Conservation (phyloP, 2,888 invertebrate genomes). For the Calameuta filiformis region DNA sequence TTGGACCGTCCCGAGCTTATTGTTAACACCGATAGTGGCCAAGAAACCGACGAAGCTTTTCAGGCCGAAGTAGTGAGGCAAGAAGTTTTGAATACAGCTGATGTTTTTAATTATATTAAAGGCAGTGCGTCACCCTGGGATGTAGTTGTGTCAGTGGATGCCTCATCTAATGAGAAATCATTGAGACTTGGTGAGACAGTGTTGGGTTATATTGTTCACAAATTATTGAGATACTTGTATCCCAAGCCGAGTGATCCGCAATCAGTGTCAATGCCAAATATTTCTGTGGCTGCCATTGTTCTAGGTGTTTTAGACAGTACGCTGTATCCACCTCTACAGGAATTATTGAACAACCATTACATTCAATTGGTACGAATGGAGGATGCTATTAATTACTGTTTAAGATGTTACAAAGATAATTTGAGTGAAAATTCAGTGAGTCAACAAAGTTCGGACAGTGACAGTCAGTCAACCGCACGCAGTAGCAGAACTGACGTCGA, state of each 20-base stretch:
- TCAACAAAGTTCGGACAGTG: neutral
- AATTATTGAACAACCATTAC: conserved; percentile 62
- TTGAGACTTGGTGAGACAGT: conserved; percentile 63
- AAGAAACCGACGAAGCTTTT: conserved; percentile 63
- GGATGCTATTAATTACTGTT: conserved; percentile 71
- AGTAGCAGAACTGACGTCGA: conserved; percentile 8
- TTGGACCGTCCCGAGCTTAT: conserved; percentile 65
- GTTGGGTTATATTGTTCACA: conserved; percentile 70
- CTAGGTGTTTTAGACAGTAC: conserved; percentile 66
- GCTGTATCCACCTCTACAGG: conserved; percentile 63
- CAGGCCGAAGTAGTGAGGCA: conserved; percentile 69
- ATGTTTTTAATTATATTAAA: conserved; percentile 70
- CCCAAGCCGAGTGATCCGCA: conserved; percentile 62
- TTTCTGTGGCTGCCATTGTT: conserved; percentile 64
- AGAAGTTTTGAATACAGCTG: conserved; percentile 69
- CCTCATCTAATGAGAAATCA: conserved; percentile 64
- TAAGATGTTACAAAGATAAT: conserved; percentile 69
- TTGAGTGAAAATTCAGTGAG: conserved; percentile 34
- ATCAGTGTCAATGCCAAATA: conserved; percentile 64
- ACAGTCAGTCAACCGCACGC: neutral
- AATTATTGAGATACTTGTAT: conserved; percentile 68
- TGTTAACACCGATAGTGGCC: conserved; percentile 60
- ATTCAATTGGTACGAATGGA: conserved; percentile 68
- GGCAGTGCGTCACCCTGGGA: conserved; percentile 70
- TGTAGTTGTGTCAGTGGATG: conserved; percentile 65